These are phyloP conservation scores for Spatulosminthurus flaviceps DNA, from an alignment of 2,888 invertebrate genomes.

Conservation along the genomic window DNA sequence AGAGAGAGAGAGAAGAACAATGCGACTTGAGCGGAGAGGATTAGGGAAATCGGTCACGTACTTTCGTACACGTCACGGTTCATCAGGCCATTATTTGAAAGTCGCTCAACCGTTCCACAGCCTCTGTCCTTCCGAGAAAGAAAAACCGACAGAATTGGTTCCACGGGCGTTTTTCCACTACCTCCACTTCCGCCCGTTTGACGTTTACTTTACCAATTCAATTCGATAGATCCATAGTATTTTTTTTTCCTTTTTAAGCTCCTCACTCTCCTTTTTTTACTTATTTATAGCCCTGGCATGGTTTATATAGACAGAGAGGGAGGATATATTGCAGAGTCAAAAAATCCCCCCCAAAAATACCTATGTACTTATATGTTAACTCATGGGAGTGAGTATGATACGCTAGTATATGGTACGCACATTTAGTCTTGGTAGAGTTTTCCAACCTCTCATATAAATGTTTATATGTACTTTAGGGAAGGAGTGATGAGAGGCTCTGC, in stretches of 20 bases:
- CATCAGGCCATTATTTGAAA: conserved; percentile 47
- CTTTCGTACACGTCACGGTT: conserved; percentile 46
- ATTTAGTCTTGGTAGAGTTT: neutral
- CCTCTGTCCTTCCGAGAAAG: conserved; percentile 44
- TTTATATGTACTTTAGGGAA: neutral
- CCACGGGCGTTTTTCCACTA: conserved; percentile 45
- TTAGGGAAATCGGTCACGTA: conserved; percentile 48
- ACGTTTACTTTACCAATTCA: conserved; percentile 45
- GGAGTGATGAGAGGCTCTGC: neutral
- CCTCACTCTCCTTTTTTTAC: conserved; percentile 20
- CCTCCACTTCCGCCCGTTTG: conserved; percentile 43
- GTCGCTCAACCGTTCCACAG: conserved; percentile 39
- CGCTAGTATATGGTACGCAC: too few species aligned
- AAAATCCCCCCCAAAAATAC: too few species aligned
- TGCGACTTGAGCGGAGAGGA: conserved; percentile 37
- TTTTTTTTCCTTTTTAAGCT: conserved; percentile 5
- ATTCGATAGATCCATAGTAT: conserved; percentile 33
- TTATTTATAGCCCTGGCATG: neutral
- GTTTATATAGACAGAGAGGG: neutral
- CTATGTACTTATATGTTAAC: too few species aligned
- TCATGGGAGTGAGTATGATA: too few species aligned
- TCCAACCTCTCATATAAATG: neutral
- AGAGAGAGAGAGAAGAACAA: conserved; percentile 15
- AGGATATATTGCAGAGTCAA: too few species aligned
- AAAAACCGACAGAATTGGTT: conserved; percentile 46